Evolutionary conservation across 2,113 vertebrate species (phyloP).

Genomic region (Neopipo cinnamomea): DNA sequence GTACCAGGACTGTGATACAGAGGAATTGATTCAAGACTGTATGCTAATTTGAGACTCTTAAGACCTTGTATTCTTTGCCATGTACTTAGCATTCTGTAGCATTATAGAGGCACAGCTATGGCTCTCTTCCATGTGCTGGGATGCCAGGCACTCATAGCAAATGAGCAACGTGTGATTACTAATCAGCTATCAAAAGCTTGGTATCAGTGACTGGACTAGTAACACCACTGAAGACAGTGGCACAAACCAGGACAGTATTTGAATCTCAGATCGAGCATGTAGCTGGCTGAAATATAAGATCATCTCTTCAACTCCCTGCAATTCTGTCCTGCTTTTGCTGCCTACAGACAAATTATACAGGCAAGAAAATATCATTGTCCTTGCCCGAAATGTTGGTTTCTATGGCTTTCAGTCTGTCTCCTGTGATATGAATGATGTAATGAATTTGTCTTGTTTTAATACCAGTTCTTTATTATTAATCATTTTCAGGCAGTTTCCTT

Average conservation of each 20-base stretch:
- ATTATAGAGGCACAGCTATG: not conserved
- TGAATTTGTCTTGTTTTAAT: not conserved
- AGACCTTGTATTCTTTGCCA: not conserved
- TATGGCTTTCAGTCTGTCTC: not conserved
- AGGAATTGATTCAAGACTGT: not conserved
- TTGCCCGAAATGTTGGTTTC: not conserved
- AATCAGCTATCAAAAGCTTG: not conserved
- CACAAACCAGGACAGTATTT: not conserved
- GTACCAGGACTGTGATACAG: not conserved
- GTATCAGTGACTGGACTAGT: not conserved
- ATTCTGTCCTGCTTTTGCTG: not conserved
- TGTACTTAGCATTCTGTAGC: conserved; percentile 47
- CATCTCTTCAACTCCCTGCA: not conserved
- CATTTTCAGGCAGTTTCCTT: not conserved
- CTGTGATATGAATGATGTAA: not conserved
- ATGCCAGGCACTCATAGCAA: not conserved
- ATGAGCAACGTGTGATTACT: not conserved
- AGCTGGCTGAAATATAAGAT: not conserved
- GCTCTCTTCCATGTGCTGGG: not conserved
- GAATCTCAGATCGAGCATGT: not conserved
- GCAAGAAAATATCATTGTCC: not conserved
- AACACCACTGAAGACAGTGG: not conserved
- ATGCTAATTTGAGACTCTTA: conserved; percentile 18
- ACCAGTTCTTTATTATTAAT: not conserved
- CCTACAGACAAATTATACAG: not conserved